Evolutionary conservation across 2,888 invertebrate genomes (phyloP).

Genomic region (Polydrusus pterygomalis): DNA sequence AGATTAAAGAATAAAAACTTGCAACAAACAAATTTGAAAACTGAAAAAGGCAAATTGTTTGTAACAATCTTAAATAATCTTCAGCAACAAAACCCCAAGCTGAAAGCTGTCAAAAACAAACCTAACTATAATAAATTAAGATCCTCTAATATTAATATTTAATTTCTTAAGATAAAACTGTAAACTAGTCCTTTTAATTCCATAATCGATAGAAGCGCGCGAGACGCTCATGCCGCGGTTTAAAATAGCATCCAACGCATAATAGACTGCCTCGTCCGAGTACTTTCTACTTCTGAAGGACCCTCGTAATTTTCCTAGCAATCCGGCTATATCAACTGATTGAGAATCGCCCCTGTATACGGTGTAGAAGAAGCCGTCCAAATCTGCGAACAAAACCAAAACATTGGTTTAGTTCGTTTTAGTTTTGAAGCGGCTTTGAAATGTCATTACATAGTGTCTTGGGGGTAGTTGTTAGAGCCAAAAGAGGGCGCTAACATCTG

Average conservation of each 20-base stretch:
- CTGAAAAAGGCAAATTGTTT: neutral
- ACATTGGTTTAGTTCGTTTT: constrained; percentile 54
- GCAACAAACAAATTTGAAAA: neutral
- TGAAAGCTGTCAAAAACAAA: neutral
- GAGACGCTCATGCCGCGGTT: constrained; percentile 74
- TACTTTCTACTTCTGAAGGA: constrained; percentile 68
- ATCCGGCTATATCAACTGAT: constrained; percentile 55
- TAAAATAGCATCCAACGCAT: constrained; percentile 73
- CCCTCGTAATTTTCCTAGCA: constrained; percentile 57
- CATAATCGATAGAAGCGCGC: constrained; percentile 73
- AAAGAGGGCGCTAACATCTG: constrained; percentile 12
- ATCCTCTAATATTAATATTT: constrained; percentile 68
- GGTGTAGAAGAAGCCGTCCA: constrained; percentile 47
- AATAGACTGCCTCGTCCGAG: constrained; percentile 72
- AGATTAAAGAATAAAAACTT: neutral
- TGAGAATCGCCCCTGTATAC: constrained; percentile 26
- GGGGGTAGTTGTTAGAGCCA: neutral
- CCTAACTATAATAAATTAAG: constrained; percentile 13
- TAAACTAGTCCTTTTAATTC: constrained; percentile 74
- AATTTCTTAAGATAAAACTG: constrained; percentile 75
- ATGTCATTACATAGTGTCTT: neutral
- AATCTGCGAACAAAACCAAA: constrained; percentile 56
- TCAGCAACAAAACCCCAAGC: neutral
- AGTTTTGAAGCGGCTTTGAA: constrained; percentile 37
- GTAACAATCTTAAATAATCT: neutral